Evolutionary conservation across 2,113 vertebrate genomes (phyloP).

Genomic region (Tragelaphus imberbis): DNA sequence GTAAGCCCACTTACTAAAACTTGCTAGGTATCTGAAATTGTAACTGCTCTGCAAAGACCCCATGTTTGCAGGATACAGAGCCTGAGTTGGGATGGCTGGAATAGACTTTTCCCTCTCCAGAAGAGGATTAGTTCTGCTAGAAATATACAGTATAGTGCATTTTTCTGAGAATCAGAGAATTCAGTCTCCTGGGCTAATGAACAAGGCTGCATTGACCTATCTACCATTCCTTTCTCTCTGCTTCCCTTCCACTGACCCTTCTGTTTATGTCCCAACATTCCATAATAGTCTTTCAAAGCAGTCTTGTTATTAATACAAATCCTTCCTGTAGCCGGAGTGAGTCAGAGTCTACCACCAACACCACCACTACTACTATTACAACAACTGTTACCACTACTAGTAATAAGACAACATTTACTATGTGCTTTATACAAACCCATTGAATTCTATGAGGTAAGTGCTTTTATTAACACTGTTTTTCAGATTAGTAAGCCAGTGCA

Average conservation of each 20-base stretch:
- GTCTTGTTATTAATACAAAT: neutral
- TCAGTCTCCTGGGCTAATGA: neutral
- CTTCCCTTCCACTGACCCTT: neutral
- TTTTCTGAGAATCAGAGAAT: neutral
- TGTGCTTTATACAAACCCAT: conserved; percentile 14
- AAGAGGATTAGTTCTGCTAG: neutral
- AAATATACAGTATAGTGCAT: neutral
- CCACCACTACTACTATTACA: neutral
- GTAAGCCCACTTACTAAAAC: neutral
- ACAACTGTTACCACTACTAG: neutral
- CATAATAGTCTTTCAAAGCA: neutral
- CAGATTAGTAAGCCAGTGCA: neutral
- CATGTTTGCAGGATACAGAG: neutral
- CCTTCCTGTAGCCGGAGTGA: neutral
- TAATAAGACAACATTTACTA: neutral
- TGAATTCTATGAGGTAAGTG: neutral
- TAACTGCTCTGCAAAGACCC: neutral
- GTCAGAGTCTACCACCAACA: neutral
- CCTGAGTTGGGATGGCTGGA: neutral
- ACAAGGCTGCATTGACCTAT: neutral
- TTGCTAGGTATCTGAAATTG: neutral
- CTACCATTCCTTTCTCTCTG: neutral
- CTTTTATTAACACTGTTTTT: conserved; percentile 30
- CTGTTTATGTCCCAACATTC: neutral
- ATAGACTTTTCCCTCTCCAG: neutral